A percentile compares a stretch with the other conserved stretches of the same genome.
phyloP scores from a whole-genome alignment of 2,888 invertebrate species.

The Zeuzera pyrina region DNA sequence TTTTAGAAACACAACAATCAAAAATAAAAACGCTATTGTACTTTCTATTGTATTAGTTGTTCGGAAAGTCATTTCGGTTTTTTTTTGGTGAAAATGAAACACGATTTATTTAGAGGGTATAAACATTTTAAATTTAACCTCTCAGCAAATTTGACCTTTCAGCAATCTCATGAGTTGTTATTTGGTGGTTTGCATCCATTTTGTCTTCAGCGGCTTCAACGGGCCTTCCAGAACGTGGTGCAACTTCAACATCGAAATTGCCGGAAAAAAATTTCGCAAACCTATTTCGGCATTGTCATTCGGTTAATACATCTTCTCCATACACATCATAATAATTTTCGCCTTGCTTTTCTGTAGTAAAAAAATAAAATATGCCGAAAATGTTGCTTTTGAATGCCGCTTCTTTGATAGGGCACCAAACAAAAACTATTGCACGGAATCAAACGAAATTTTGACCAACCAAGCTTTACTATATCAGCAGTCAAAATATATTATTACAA shows the following conservation, averaged over 20 bases:
- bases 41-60: constrained; percentile 1
- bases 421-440: constrained; percentile 18
- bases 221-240: constrained; percentile 15
- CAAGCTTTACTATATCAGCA: constrained; percentile 11
- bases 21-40: too few species aligned
- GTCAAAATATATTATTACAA: constrained; percentile 3
- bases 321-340: constrained; percentile 4
- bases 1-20: too few species aligned
- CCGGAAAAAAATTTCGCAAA: constrained; percentile 20
- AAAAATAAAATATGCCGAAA: constrained; percentile 15
- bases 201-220: constrained; percentile 13
- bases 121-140: constrained; percentile 15
- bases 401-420: constrained; percentile 16
- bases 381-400: constrained; percentile 12
- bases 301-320: constrained; percentile 10
- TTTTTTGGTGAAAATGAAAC: constrained; percentile 16
- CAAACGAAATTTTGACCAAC: constrained; percentile 12
- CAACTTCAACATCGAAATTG: constrained; percentile 18
- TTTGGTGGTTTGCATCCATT: constrained; percentile 18
- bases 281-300: too few species aligned
- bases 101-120: constrained; percentile 13
- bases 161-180: constrained; percentile 18
- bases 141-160: constrained; percentile 15
- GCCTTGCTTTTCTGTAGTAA: constrained; percentile 10
- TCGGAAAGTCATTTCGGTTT: constrained; percentile 13